These are phyloP conservation scores for Hypomecis atomaria DNA, from an alignment of 2,888 invertebrate genomes.

Conservation along the genomic window DNA sequence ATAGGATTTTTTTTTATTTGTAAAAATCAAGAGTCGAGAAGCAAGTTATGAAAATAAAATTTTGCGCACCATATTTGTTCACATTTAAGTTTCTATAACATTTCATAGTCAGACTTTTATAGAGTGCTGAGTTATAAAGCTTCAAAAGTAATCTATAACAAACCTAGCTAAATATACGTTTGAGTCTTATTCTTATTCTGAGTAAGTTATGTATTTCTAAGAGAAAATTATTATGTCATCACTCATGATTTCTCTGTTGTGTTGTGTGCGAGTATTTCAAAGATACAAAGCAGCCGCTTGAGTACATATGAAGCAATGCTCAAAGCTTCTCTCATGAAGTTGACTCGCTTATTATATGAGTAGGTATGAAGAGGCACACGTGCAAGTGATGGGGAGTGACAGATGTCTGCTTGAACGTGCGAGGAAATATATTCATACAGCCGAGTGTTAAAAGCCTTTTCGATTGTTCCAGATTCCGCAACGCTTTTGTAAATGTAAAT, in stretches of 20 bases:
- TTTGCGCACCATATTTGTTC: no score
- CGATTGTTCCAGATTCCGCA: slow-evolving; percentile 18
- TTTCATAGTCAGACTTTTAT: no score
- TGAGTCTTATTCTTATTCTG: no score
- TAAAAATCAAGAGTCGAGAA: no score
- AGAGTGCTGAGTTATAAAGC: no score
- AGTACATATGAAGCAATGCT: slow-evolving; percentile 16
- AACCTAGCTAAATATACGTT: not conserved
- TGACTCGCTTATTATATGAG: slow-evolving; percentile 19
- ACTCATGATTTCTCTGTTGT: not conserved
- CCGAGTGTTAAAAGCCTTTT: slow-evolving; percentile 11
- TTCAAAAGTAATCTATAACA: no score
- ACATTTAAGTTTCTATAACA: no score
- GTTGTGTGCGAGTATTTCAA: not conserved
- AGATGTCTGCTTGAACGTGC: slow-evolving; percentile 40
- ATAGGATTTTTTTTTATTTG: no score
- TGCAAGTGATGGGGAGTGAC: slow-evolving; percentile 42
- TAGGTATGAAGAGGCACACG: slow-evolving; percentile 32
- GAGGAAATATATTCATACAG: slow-evolving; percentile 28
- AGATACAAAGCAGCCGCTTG: slow-evolving; percentile 12
- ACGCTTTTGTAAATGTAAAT: slow-evolving; percentile 10
- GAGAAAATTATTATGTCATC: not conserved
- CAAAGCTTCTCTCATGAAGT: slow-evolving; percentile 5
- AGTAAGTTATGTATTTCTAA: not conserved
- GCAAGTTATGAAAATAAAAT: no score